Percentiles rank a stretch among this genome's conserved stretches.
Conservation (phyloP, 2,113 vertebrate genomes). For the Vidua chalybeata region DNA sequence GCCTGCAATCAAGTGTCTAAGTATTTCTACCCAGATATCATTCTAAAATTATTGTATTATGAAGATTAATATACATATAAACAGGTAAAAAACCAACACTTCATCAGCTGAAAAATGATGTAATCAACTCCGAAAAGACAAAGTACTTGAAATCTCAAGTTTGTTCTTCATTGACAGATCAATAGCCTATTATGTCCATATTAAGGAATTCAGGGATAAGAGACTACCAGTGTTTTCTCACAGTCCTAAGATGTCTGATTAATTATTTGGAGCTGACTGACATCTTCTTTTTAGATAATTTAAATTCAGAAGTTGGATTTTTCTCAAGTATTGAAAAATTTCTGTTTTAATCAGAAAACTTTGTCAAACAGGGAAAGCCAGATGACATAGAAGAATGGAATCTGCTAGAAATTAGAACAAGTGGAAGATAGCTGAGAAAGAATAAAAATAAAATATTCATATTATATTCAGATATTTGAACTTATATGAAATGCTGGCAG, state of each 20-base stretch:
- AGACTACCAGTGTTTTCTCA: background rate
- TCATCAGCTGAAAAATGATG: background rate
- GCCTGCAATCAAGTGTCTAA: background rate
- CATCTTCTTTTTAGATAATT: background rate
- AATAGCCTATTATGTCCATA: background rate
- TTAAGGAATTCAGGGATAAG: background rate
- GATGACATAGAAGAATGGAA: background rate
- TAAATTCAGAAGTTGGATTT: background rate
- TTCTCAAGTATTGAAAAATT: background rate
- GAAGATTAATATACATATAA: background rate
- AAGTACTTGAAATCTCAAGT: background rate
- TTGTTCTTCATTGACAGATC: background rate
- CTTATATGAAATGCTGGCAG: background rate
- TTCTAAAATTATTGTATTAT: background rate
- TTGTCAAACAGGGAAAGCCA: background rate
- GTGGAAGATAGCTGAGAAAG: background rate
- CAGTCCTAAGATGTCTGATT: background rate
- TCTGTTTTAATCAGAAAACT: background rate
- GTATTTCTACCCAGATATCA: background rate
- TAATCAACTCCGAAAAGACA: background rate
- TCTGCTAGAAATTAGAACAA: background rate
- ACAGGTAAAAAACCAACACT: rapidly evolving
- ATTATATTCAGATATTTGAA: background rate
- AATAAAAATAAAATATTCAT: background rate
- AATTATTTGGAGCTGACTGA: background rate